Evolutionary conservation across 2,797 vertebrate species (phyloP).

Genomic region (Sebastes elongatus): DNA sequence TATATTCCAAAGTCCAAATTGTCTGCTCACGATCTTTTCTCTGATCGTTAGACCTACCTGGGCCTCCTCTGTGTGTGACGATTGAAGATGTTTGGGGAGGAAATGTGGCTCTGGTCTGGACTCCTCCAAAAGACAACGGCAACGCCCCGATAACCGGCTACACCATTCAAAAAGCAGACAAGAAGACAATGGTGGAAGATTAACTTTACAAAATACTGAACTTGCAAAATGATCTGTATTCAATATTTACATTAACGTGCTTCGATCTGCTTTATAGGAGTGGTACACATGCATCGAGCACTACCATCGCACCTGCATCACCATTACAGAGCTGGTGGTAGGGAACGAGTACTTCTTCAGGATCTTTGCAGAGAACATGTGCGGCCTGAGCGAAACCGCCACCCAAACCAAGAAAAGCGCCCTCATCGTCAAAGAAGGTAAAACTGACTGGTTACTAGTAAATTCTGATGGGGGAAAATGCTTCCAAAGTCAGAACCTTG

Average conservation of each 20-base stretch:
- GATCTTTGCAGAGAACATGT: conserved; percentile 96
- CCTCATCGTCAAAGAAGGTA: conserved; percentile 95
- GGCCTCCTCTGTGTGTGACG: conserved; percentile 89
- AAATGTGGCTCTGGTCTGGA: conserved; percentile 96
- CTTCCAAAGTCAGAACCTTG: conserved; percentile 37
- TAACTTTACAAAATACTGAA: background rate
- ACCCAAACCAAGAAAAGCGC: conserved; percentile 94
- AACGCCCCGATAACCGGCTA: conserved; percentile 97
- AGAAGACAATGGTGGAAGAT: conserved; percentile 93
- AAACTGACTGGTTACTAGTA: background rate
- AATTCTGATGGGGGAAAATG: conserved; percentile 19
- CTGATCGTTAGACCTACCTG: conserved; percentile 88
- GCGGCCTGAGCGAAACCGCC: conserved; percentile 91
- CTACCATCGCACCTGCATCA: conserved; percentile 93
- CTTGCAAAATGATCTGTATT: background rate
- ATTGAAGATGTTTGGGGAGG: conserved; percentile 97
- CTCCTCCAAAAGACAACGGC: conserved; percentile 91
- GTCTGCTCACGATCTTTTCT: background rate
- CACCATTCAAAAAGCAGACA: conserved; percentile 98
- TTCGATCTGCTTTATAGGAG: conserved; percentile 81
- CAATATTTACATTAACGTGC: background rate
- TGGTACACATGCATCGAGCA: conserved; percentile 98
- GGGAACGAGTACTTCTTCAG: conserved; percentile 98
- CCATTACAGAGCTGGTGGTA: conserved; percentile 95
- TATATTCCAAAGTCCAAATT: no score